Evolutionary conservation across 2,797 vertebrate species (phyloP).

Genomic region (Rhinoraja longicauda): DNA sequence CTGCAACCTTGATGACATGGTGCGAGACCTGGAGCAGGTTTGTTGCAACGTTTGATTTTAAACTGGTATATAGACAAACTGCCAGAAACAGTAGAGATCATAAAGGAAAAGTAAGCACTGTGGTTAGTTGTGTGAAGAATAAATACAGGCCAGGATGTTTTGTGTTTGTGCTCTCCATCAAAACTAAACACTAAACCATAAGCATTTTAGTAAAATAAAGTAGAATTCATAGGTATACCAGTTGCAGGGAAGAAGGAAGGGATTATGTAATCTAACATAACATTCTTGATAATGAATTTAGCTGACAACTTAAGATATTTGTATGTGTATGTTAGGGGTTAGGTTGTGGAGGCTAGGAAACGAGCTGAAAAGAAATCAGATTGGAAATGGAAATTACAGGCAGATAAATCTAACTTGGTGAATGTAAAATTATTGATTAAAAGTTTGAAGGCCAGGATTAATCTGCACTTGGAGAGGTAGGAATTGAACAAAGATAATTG

Average conservation of each 20-base stretch:
- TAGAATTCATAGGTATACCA: neutral
- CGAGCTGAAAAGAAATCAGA: no score
- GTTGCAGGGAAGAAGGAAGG: neutral
- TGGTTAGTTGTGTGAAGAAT: neutral
- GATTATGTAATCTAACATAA: neutral
- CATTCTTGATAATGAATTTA: neutral
- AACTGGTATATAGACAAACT: neutral
- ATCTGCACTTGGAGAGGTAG: no score
- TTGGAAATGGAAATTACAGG: no score
- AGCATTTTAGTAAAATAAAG: neutral
- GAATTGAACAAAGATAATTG: no score
- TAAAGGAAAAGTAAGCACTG: neutral
- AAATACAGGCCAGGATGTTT: neutral
- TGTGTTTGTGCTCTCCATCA: neutral
- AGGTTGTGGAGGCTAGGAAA: no score
- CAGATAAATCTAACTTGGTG: no score
- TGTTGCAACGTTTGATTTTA: conserved; percentile 42
- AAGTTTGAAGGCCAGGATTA: no score
- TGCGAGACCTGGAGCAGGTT: conserved; percentile 90
- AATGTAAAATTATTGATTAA: no score
- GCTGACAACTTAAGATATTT: neutral
- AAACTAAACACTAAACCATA: neutral
- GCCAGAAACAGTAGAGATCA: neutral
- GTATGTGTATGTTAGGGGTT: no score
- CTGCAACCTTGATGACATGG: conserved; percentile 86